phyloP scores from a whole-genome alignment of 2,113 vertebrate species.

The Chaetodon trifascialis region DNA sequence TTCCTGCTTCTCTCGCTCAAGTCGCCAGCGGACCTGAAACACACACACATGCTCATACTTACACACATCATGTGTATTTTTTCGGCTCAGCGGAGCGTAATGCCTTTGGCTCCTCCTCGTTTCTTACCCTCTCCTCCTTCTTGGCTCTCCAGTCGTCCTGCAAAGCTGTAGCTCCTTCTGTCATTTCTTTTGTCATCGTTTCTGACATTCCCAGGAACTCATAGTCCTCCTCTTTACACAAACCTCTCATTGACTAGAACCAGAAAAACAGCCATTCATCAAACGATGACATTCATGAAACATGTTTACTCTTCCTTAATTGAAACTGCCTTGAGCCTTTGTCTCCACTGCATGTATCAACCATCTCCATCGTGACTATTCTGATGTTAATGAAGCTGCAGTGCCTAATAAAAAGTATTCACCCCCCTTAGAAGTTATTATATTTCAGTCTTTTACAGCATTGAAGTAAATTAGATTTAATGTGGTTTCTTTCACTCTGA shows the following conservation, averaged over 20 bases:
- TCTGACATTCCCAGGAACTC: conserved; percentile 67
- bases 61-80: background rate
- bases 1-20: conserved; percentile 72
- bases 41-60: background rate
- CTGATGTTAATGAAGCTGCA: background rate
- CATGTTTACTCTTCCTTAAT: no score
- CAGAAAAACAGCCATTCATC: conserved; percentile 4
- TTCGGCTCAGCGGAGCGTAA: background rate
- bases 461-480: background rate
- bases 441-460: background rate
- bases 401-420: background rate
- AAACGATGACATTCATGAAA: background rate
- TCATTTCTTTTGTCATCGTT: background rate
- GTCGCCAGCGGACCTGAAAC: conserved; percentile 59
- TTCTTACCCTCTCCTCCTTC: conserved; percentile 74
- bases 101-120: background rate
- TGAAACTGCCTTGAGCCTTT: background rate
- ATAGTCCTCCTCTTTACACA: conserved; percentile 85
- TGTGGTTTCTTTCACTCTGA: background rate
- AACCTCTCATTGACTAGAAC: conserved; percentile 79
- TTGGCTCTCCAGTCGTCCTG: conserved; percentile 41
- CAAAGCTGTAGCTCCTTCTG: conserved; percentile 1
- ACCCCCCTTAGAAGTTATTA: background rate
- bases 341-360: background rate
- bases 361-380: background rate